phyloP scores from a whole-genome alignment of 2,888 invertebrate species.

The Oscheius sp. region DNA sequence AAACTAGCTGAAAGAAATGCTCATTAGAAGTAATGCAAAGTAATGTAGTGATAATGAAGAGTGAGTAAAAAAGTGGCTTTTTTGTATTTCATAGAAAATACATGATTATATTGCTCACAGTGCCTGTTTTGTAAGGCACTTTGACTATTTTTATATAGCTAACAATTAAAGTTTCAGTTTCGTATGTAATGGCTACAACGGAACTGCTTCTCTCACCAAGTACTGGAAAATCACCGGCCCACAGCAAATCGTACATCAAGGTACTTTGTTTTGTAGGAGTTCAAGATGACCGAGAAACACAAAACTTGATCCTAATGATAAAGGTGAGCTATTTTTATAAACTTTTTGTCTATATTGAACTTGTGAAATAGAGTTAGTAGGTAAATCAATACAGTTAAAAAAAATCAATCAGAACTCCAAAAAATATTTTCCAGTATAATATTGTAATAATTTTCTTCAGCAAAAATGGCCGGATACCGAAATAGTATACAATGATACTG shows the following conservation, averaged over 20 bases:
- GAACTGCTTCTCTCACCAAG: neutral
- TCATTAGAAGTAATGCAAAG: neutral
- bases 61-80: neutral
- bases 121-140: no score
- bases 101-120: no score
- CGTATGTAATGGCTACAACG: constrained; percentile 1
- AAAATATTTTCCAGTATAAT: no score
- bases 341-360: neutral
- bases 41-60: neutral
- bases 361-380: neutral
- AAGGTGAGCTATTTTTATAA: neutral
- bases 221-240: constrained; percentile 5
- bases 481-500: neutral
- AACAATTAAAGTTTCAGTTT: neutral
- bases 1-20: no score
- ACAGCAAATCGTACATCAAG: neutral
- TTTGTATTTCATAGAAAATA: neutral
- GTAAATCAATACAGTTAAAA: no score
- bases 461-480: constrained; percentile 12
- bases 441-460: neutral
- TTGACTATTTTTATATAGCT: neutral
- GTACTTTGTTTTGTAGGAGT: constrained; percentile 7
- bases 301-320: neutral
- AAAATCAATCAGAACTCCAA: no score
- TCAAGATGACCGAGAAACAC: neutral